Base-by-base conservation (phyloP, 2,888 invertebrate species). In the Ormyrus rosae region DNA sequence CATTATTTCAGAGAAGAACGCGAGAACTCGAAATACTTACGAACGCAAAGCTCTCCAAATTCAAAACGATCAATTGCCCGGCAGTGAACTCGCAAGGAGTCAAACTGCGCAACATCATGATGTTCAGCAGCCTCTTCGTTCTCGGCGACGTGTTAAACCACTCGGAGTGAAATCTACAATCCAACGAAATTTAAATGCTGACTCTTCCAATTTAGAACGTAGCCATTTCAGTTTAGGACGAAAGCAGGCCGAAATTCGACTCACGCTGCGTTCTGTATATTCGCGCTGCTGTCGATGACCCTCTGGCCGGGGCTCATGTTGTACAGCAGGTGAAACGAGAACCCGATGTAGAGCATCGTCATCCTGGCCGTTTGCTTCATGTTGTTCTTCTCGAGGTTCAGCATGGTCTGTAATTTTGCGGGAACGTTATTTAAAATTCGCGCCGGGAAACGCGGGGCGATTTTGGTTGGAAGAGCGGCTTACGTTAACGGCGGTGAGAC, bases 401-500 rank as follows among this genome's bases (percentile, higher is more conserved):
- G 34, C 56, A 79, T 68, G 0, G 79, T 69, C 79, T 79, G 55
- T 8, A 50, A 77, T 45, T 13, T 69, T 7, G 1, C 6, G 11
- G 51, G 51, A 19, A 51, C 2, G 51, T 46, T 7, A n/a, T 48
- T 6, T 68, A 6, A 6, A 56, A 46, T n/a, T 11, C 6, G 7
- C 34, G 34, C 34, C 34, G 34, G 1, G 34, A 34, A 2, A 34
- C 34, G 1, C 34, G 34, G 19, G 19, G 19, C 19, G 19, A 19
- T 34, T 34, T 34, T 2, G 34, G 2, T 1, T 11, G 8, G 10
- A 9, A 6, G 13, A n/a, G 19, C 6, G 6, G 0, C 51, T 78
- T 65, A 78, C 78, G 4, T 67, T 68, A 8, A 78, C 78, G 7
- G 72, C 72, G 3, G 78, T n/a, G 0, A 78, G 53, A 48, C 78